A percentile compares a stretch with the other conserved stretches of the same genome.
These are phyloP conservation scores for Lagodon rhomboides DNA, from an alignment of 2,797 vertebrate species.

Conservation along the genomic window DNA sequence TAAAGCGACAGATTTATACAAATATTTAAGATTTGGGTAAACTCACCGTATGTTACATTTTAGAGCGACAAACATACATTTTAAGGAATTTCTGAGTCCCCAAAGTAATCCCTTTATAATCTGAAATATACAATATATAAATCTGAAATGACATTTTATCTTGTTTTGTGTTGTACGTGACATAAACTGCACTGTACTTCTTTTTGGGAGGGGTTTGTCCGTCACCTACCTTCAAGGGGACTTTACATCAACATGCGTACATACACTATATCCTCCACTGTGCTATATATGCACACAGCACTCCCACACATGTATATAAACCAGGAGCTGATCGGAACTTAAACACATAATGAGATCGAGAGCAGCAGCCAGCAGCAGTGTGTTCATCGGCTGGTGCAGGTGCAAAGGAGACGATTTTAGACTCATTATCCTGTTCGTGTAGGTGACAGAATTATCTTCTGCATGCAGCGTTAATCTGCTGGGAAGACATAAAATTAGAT, in stretches of 20 bases:
- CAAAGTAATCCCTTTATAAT: background rate
- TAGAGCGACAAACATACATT: background rate
- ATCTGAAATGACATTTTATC: background rate
- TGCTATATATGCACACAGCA: constrained; percentile 3
- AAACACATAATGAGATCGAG: constrained; percentile 20
- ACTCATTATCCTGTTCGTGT: constrained; percentile 11
- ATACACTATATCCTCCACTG: background rate
- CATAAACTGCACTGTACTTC: background rate
- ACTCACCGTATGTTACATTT: background rate
- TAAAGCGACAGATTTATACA: constrained; percentile 4
- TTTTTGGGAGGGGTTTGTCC: background rate
- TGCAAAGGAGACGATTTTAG: background rate
- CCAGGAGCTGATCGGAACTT: background rate
- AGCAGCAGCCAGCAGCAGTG: background rate
- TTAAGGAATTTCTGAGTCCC: background rate
- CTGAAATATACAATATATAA: background rate
- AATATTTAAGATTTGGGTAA: background rate
- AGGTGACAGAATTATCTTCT: constrained; percentile 33
- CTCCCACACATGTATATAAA: background rate
- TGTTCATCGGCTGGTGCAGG: constrained; percentile 5
- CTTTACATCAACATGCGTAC: background rate
- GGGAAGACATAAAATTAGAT: constrained; percentile 12
- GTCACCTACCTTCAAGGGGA: background rate
- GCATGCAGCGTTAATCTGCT: constrained; percentile 31
- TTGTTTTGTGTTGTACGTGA: background rate